phyloP scores from a whole-genome alignment of 2,888 invertebrate species.

The Brenthis ino region DNA sequence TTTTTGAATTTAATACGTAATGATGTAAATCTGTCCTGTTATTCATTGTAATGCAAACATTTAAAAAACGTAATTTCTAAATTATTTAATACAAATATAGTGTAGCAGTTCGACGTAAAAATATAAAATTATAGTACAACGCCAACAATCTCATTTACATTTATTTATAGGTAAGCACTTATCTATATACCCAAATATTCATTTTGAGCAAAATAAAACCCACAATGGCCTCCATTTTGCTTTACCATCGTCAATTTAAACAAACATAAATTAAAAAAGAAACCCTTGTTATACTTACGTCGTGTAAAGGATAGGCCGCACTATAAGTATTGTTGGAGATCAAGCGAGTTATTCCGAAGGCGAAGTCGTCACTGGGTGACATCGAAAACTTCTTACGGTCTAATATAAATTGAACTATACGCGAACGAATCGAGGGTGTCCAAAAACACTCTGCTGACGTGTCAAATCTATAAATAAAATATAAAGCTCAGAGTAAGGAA shows the following conservation, averaged over 20 bases:
- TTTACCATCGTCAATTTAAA: background rate
- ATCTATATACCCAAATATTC: background rate
- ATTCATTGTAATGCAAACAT: too few species aligned
- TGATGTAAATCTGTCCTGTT: too few species aligned
- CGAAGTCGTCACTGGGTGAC: slow-evolving; percentile 85
- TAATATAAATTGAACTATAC: slow-evolving; percentile 95
- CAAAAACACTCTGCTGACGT: slow-evolving; percentile 91
- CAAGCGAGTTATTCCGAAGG: slow-evolving; percentile 90
- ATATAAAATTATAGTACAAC: too few species aligned
- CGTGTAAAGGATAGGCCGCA: slow-evolving; percentile 94
- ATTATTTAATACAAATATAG: too few species aligned
- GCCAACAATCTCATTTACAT: too few species aligned
- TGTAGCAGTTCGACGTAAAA: too few species aligned
- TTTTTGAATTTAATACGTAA: too few species aligned
- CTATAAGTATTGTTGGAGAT: slow-evolving; percentile 87
- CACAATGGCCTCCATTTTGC: too few species aligned
- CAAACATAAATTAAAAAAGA: background rate
- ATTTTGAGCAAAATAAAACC: background rate
- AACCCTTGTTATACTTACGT: slow-evolving; percentile 83
- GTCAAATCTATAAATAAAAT: slow-evolving; percentile 85
- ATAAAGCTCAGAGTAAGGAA: background rate
- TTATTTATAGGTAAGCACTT: background rate
- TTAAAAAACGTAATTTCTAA: too few species aligned
- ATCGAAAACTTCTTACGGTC: slow-evolving; percentile 92
- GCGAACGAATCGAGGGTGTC: slow-evolving; percentile 91